Evolutionary conservation across 1,140 invertebrate genomes (phyloP).

Genomic region (Heliconius melpomene): DNA sequence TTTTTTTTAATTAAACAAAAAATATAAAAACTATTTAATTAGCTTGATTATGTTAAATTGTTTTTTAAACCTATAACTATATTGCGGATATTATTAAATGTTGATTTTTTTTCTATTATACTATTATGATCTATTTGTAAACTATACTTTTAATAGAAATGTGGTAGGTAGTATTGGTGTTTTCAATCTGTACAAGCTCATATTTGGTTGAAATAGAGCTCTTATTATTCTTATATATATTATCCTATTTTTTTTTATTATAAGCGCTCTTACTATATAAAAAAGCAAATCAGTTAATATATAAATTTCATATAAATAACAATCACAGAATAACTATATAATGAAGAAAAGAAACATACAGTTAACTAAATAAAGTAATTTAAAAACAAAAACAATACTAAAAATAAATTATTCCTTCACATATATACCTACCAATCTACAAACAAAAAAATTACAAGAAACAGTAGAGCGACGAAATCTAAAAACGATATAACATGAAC

Average conservation of each 20-base stretch:
- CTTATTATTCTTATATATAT: no score
- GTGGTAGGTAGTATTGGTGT: no score
- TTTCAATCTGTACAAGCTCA: no score
- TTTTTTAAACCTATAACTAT: not conserved
- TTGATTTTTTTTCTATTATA: not conserved
- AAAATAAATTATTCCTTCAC: not conserved
- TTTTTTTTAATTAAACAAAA: not conserved
- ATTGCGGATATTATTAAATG: not conserved
- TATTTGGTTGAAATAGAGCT: no score
- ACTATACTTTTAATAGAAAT: no score
- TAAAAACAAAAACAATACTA: not conserved
- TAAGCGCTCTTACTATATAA: no score
- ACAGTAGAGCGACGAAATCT: constrained; percentile 27
- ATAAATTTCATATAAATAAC: no score
- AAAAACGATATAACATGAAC: constrained; percentile 39
- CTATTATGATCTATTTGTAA: not conserved
- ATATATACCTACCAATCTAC: not conserved
- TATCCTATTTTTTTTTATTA: no score
- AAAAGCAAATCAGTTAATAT: no score
- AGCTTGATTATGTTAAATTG: not conserved
- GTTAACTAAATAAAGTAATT: not conserved
- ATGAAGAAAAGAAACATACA: no score
- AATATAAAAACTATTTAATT: not conserved
- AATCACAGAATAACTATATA: no score
- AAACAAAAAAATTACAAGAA: not conserved